Evolutionary conservation across 1,140 invertebrate genomes (phyloP).

Genomic region (Campoletis sonorensis): DNA sequence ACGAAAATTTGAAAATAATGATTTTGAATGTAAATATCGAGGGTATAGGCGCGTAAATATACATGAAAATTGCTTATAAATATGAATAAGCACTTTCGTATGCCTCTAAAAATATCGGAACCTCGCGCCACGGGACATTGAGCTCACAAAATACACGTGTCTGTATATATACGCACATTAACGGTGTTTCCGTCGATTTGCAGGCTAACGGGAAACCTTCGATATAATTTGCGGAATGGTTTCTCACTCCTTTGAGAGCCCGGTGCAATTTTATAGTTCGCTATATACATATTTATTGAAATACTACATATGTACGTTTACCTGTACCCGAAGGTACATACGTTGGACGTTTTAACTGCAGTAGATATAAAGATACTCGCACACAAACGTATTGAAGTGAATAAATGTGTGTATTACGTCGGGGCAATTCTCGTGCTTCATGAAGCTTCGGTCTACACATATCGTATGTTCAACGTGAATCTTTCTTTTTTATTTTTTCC

Average conservation of each 20-base stretch:
- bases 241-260: conserved; percentile 17
- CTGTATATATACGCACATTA: background rate
- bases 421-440: background rate
- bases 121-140: background rate
- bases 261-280: conserved; percentile 23
- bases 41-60: background rate
- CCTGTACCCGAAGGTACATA: background rate
- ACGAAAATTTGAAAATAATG: background rate
- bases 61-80: background rate
- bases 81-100: conserved; percentile 15
- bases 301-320: background rate
- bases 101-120: background rate
- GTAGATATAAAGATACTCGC: too few species aligned
- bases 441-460: background rate
- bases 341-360: background rate
- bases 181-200: conserved; percentile 33
- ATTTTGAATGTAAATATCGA: background rate
- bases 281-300: background rate
- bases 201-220: conserved; percentile 30
- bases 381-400: background rate
- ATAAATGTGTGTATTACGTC: background rate
- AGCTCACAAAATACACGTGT: conserved; percentile 9
- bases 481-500: too few species aligned
- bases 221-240: conserved; percentile 34
- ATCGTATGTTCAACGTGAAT: background rate